Conservation (phyloP, 2,113 vertebrate species). For the Phyllostomus hastatus region DNA sequence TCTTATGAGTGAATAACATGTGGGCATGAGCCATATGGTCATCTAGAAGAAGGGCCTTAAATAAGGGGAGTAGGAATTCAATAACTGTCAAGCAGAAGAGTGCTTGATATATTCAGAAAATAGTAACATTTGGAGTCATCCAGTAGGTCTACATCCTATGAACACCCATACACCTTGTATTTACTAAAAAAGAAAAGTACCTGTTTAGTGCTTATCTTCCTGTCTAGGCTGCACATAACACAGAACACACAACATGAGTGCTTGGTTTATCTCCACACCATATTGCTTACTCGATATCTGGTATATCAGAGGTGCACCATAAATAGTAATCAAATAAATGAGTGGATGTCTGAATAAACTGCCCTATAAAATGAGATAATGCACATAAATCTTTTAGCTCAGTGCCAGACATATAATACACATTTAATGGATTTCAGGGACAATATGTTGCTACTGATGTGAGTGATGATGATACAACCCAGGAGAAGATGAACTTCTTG, state of each 20-base stretch:
- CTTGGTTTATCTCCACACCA: neutral
- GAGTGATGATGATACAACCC: neutral
- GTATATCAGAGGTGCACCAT: neutral
- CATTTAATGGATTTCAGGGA: conserved; percentile 43
- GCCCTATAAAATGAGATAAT: conserved; percentile 65
- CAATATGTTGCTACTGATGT: conserved; percentile 23
- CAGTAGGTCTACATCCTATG: neutral
- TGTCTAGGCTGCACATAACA: neutral
- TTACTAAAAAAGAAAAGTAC: neutral
- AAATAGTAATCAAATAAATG: conserved; percentile 69
- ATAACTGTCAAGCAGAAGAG: neutral
- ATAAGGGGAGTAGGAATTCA: neutral
- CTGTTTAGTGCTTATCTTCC: neutral
- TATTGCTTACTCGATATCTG: conserved; percentile 9
- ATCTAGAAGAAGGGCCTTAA: neutral
- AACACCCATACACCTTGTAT: neutral
- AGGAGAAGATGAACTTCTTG: neutral
- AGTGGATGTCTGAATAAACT: conserved; percentile 68
- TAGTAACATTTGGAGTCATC: neutral
- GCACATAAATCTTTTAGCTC: conserved; percentile 63
- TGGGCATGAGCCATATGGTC: neutral
- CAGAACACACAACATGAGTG: neutral
- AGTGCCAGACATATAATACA: neutral
- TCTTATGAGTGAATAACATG: neutral
- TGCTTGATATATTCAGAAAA: neutral